These are phyloP conservation scores for Pungitius pungitius DNA, from an alignment of 2,113 vertebrate genomes.

Conservation along the genomic window DNA sequence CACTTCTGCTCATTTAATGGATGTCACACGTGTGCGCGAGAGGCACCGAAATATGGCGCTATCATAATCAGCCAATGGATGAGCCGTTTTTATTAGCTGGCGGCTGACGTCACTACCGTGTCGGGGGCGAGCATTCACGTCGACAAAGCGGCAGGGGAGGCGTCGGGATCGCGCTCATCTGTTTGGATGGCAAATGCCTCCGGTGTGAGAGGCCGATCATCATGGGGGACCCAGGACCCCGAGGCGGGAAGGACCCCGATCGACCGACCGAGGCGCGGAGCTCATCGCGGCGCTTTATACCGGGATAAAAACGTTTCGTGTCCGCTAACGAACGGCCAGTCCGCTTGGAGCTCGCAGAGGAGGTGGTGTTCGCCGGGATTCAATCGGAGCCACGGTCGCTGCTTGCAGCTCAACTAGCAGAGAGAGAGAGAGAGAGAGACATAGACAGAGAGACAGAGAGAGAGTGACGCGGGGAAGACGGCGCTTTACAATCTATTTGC, in stretches of 20 bases:
- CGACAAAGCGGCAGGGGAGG: slow-evolving; percentile 44
- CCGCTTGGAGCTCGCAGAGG: slow-evolving; percentile 45
- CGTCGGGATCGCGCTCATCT: slow-evolving; percentile 71
- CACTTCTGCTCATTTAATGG: slow-evolving; percentile 37
- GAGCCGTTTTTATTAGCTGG: slow-evolving; percentile 57
- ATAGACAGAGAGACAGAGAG: neutral
- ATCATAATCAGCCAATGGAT: slow-evolving; percentile 77
- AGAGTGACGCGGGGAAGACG: slow-evolving; percentile 26
- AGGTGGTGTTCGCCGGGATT: slow-evolving; percentile 53
- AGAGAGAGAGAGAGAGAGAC: too few relatives aligned
- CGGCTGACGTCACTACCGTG: slow-evolving; percentile 71
- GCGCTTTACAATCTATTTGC: slow-evolving; percentile 29
- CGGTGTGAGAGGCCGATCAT: slow-evolving; percentile 60
- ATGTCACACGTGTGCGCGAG: slow-evolving; percentile 48
- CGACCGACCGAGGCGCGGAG: slow-evolving; percentile 55
- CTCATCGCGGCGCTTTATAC: slow-evolving; percentile 62
- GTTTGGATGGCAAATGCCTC: slow-evolving; percentile 65
- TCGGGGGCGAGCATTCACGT: slow-evolving; percentile 63
- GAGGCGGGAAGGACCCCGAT: slow-evolving; percentile 65
- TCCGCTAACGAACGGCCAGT: slow-evolving; percentile 5
- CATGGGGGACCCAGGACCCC: slow-evolving; percentile 77
- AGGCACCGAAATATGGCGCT: slow-evolving; percentile 79
- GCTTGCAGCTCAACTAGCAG: slow-evolving; percentile 19
- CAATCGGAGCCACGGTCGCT: slow-evolving; percentile 42
- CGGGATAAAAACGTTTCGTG: slow-evolving; percentile 40